Evolutionary conservation across 2,888 invertebrate genomes (phyloP).

Genomic region (Melitaea athalia): DNA sequence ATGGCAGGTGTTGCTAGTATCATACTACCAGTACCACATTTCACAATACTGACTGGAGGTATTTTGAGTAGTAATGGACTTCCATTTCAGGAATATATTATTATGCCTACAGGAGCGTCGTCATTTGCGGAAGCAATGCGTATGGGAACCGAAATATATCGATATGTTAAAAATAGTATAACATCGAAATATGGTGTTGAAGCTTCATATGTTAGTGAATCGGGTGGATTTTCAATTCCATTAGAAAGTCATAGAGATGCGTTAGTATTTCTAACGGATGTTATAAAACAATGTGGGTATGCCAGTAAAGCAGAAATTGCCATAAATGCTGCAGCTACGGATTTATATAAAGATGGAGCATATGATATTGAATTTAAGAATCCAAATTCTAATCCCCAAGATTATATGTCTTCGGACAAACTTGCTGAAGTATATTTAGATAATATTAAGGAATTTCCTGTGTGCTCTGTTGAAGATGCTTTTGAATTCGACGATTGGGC

Average conservation of each 20-base stretch:
- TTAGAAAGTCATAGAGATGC: conserved; percentile 97
- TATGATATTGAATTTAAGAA: conserved; percentile 99
- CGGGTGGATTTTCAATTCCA: conserved; percentile 99
- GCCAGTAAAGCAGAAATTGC: conserved; percentile 95
- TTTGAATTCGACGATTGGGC: conserved; percentile 99
- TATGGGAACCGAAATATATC: conserved; percentile 98
- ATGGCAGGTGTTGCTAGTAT: conserved; percentile 94
- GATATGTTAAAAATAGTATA: conserved; percentile 94
- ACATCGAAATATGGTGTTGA: conserved; percentile 94
- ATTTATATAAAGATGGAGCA: conserved; percentile 91
- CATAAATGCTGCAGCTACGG: conserved; percentile 98
- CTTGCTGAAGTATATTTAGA: conserved; percentile 93
- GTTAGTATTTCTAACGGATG: conserved; percentile 89
- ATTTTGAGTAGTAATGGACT: conserved; percentile 97
- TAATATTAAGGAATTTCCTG: conserved; percentile 94
- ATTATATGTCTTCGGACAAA: conserved; percentile 91
- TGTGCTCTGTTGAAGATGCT: conserved; percentile 98
- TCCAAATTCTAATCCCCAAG: conserved; percentile 91
- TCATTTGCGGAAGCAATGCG: conserved; percentile 98
- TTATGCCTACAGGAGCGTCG: conserved; percentile 94
- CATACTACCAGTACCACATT: conserved; percentile 97
- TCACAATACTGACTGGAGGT: conserved; percentile 99
- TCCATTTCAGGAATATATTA: conserved; percentile 97
- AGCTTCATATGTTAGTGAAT: conserved; percentile 96
- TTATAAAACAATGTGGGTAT: conserved; percentile 96